These are phyloP conservation scores for Euzophera pinguis DNA, from an alignment of 2,888 invertebrate species.

Conservation along the genomic window DNA sequence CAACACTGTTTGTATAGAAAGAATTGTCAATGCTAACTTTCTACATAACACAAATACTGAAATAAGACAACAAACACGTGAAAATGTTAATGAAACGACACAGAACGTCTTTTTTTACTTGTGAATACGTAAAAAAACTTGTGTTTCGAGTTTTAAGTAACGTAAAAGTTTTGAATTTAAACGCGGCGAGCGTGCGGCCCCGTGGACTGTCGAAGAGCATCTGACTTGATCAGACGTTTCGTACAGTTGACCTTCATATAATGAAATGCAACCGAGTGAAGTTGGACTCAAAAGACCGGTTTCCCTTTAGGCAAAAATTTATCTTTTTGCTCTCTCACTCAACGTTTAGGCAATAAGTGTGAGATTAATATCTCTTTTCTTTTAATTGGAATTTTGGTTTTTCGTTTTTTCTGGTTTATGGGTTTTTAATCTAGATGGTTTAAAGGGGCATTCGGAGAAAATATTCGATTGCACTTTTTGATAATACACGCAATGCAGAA, in stretches of 20 bases:
- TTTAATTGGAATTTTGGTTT: constrained; percentile 12
- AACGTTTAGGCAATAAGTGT: constrained; percentile 29
- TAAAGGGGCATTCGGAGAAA: background rate
- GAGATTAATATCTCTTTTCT: constrained; percentile 14
- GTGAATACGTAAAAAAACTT: constrained; percentile 37
- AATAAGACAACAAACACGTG: constrained; percentile 14
- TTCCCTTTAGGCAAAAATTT: constrained; percentile 71
- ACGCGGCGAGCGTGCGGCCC: constrained; percentile 33
- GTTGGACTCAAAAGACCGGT: constrained; percentile 60
- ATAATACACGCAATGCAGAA: constrained; percentile 5
- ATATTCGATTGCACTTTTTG: constrained; percentile 1
- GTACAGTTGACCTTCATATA: constrained; percentile 63
- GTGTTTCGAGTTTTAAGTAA: constrained; percentile 36
- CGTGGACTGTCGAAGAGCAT: constrained; percentile 35
- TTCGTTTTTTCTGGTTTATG: background rate
- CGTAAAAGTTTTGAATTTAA: constrained; percentile 47
- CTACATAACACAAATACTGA: constrained; percentile 32
- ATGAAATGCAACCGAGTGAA: constrained; percentile 60
- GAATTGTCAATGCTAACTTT: constrained; percentile 52
- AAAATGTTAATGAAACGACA: constrained; percentile 20
- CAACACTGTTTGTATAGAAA: constrained; percentile 40
- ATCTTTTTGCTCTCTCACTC: constrained; percentile 43
- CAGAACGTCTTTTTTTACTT: constrained; percentile 33
- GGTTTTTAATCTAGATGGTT: constrained; percentile 1
- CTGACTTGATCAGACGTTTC: constrained; percentile 34